These are phyloP conservation scores for Hippocampus mohnikei DNA, from an alignment of 2,113 vertebrate species.

Conservation along the genomic window DNA sequence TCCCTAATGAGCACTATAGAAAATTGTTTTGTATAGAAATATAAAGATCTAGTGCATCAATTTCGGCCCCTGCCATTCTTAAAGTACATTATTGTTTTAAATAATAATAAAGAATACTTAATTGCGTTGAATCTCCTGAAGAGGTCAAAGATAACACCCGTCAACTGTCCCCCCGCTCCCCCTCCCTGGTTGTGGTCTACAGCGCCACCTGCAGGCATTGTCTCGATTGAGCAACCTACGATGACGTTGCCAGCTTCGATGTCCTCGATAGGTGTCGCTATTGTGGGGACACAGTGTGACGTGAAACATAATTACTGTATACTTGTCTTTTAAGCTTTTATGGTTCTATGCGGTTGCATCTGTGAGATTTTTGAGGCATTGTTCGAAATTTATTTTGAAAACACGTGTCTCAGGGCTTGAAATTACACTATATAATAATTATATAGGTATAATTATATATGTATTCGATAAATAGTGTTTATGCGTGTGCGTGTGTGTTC, in stretches of 20 bases:
- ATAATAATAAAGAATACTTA: background rate
- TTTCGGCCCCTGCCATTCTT: background rate
- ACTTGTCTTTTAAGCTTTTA: background rate
- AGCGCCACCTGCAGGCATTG: constrained; percentile 60
- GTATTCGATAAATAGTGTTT: background rate
- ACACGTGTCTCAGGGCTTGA: background rate
- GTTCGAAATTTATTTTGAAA: background rate
- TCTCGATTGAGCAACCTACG: background rate
- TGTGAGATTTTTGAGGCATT: background rate
- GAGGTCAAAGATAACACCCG: constrained; percentile 60
- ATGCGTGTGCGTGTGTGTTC: too few species aligned
- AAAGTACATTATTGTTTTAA: background rate
- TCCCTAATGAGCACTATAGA: background rate
- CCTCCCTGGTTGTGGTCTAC: constrained; percentile 45
- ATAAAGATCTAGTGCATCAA: constrained; percentile 3
- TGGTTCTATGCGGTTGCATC: background rate
- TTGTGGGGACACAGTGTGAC: background rate
- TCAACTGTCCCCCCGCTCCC: background rate
- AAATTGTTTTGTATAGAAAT: background rate
- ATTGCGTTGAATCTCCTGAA: constrained; percentile 8
- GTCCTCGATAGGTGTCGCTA: constrained; percentile 27
- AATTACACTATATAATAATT: background rate
- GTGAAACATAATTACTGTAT: background rate
- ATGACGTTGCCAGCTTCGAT: background rate
- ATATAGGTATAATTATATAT: background rate